phyloP scores from a whole-genome alignment of 2,797 vertebrate genomes.

The Thripadectes ignobilis region DNA sequence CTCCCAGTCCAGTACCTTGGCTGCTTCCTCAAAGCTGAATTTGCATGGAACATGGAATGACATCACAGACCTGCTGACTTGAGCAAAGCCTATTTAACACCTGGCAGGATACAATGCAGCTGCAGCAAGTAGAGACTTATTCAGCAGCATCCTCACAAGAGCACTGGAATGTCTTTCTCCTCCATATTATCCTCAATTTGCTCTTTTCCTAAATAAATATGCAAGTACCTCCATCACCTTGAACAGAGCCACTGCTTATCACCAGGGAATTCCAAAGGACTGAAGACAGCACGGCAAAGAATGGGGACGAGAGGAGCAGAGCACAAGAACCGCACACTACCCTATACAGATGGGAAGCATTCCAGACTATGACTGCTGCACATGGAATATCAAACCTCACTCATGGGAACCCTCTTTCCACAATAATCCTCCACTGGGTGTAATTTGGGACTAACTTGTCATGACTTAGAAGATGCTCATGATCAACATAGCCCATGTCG shows the following conservation, averaged over 20 bases:
- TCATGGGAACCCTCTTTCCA: not conserved
- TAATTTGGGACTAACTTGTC: not conserved
- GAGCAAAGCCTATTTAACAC: not conserved
- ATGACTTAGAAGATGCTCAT: not conserved
- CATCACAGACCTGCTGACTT: not conserved
- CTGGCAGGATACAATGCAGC: not conserved
- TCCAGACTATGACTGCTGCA: not conserved
- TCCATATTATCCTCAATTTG: not conserved
- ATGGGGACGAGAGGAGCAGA: not conserved
- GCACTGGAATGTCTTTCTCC: not conserved
- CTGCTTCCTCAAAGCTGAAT: not conserved
- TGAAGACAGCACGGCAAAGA: accelerated
- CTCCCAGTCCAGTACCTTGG: not conserved
- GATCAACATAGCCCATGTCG: accelerated
- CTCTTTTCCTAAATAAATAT: not conserved
- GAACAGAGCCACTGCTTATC: accelerated
- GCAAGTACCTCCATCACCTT: not conserved
- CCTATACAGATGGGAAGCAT: not conserved
- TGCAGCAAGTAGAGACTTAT: not conserved
- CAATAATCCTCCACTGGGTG: not conserved
- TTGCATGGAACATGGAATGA: accelerated
- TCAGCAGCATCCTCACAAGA: not conserved
- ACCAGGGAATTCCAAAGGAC: not conserved
- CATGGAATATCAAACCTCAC: not conserved
- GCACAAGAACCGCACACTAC: not conserved